Evolutionary conservation across 2,797 vertebrate genomes (phyloP).

Genomic region (Podarcis siculus): DNA sequence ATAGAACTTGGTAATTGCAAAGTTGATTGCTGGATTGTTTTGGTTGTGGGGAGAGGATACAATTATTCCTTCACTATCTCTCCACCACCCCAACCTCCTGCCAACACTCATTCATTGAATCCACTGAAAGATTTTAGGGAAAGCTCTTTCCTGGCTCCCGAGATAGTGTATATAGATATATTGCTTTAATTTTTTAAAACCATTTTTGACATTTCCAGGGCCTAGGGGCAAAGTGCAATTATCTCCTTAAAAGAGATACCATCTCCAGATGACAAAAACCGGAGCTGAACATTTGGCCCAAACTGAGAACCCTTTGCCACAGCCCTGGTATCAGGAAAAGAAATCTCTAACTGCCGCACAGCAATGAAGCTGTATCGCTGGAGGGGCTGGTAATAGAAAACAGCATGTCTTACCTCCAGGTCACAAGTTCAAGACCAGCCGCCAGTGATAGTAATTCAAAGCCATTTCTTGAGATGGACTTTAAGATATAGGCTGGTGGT

Average conservation of each 20-base stretch:
- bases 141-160: slow-evolving; percentile 50
- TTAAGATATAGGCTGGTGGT: slow-evolving; percentile 22
- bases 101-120: slow-evolving; percentile 38
- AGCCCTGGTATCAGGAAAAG: slow-evolving; percentile 8
- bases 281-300: slow-evolving; percentile 33
- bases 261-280: slow-evolving; percentile 53
- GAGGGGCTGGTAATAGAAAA: slow-evolving; percentile 17
- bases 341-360: slow-evolving; percentile 6
- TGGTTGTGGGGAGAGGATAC: slow-evolving; percentile 53
- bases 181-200: slow-evolving; percentile 17
- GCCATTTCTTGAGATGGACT: slow-evolving; percentile 24
- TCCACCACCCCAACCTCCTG: not conserved
- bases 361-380: slow-evolving; percentile 7
- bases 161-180: slow-evolving; percentile 22
- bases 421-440: slow-evolving; percentile 35
- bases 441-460: slow-evolving; percentile 39
- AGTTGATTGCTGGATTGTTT: slow-evolving; percentile 51
- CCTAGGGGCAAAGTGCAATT: slow-evolving; percentile 55
- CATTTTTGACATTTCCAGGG: slow-evolving; percentile 60
- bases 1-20: slow-evolving; percentile 63
- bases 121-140: not conserved
- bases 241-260: slow-evolving; percentile 52
- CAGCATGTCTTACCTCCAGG: slow-evolving; percentile 38
- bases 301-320: slow-evolving; percentile 11
- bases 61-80: slow-evolving; percentile 16